These are phyloP conservation scores for Gymnodraco acuticeps DNA, from an alignment of 2,797 vertebrate genomes.

Conservation along the genomic window DNA sequence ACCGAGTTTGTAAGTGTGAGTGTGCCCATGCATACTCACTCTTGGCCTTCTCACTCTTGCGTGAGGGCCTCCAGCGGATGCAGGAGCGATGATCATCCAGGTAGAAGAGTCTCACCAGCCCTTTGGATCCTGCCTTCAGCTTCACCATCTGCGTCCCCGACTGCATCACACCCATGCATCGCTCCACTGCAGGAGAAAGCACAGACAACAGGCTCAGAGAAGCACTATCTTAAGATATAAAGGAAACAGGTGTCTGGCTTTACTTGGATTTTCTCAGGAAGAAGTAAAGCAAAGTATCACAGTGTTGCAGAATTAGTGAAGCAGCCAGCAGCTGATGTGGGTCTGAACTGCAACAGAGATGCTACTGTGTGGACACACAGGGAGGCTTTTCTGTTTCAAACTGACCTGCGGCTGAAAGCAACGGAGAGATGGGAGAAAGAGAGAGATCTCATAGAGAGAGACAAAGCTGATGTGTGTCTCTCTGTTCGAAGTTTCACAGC, in stretches of 20 bases:
- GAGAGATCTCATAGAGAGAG: constrained; percentile 29
- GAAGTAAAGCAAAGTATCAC: constrained; percentile 52
- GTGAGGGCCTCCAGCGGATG: constrained; percentile 97
- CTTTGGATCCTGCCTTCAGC: constrained; percentile 95
- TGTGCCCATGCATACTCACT: constrained; percentile 86
- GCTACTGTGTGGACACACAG: constrained; percentile 68
- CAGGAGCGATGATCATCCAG: constrained; percentile 97
- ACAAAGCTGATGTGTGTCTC: constrained; percentile 52
- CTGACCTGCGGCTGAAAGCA: constrained; percentile 61
- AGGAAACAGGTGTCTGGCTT: constrained; percentile 66
- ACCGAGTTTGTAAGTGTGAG: not conserved
- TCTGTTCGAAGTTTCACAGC: constrained; percentile 43
- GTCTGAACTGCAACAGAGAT: constrained; percentile 66
- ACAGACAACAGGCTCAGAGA: constrained; percentile 47
- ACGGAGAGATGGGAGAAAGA: constrained; percentile 33
- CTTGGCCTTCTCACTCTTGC: constrained; percentile 98
- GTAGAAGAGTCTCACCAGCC: constrained; percentile 96
- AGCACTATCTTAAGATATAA: constrained; percentile 46
- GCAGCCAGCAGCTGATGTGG: constrained; percentile 38
- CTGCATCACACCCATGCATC: constrained; percentile 99
- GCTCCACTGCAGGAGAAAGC: constrained; percentile 90
- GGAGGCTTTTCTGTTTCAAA: constrained; percentile 60
- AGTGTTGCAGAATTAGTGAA: constrained; percentile 44
- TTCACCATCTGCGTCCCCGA: constrained; percentile 99
- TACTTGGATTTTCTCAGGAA: constrained; percentile 49